Evolutionary conservation across 2,797 vertebrate species (phyloP).

Genomic region (Meriones psammophilus): DNA sequence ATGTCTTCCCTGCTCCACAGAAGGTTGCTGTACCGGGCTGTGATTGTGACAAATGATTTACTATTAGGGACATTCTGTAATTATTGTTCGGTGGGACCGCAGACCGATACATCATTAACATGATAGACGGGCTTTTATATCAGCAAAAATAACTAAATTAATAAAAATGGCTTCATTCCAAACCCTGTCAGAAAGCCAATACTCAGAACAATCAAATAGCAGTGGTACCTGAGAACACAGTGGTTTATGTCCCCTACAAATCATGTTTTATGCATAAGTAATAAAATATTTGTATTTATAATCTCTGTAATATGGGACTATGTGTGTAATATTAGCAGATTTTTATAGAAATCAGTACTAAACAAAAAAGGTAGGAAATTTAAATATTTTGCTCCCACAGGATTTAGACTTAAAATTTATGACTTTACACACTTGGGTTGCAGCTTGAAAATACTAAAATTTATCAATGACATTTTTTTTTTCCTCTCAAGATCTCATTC

Average conservation of each 20-base stretch:
- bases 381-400: constrained; percentile 57
- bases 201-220: constrained; percentile 89
- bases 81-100: constrained; percentile 92
- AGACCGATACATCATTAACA: constrained; percentile 93
- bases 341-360: constrained; percentile 50
- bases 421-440: neutral
- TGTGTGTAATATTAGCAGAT: constrained; percentile 21
- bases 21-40: constrained; percentile 89
- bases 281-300: constrained; percentile 79
- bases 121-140: constrained; percentile 94
- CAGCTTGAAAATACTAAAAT: constrained; percentile 69
- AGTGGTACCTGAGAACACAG: constrained; percentile 88
- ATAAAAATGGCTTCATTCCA: constrained; percentile 94
- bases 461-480: neutral
- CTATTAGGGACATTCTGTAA: constrained; percentile 94
- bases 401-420: constrained; percentile 61
- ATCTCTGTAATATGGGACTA: constrained; percentile 68
- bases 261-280: constrained; percentile 82
- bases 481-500: constrained; percentile 43
- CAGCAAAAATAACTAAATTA: constrained; percentile 95
- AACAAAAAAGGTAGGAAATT: constrained; percentile 11
- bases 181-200: constrained; percentile 92
- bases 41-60: constrained; percentile 94
- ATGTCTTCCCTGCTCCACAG: constrained; percentile 90
- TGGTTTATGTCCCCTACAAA: constrained; percentile 87